phyloP scores from a whole-genome alignment of 2,113 vertebrate species.

The Origma solitaria region DNA sequence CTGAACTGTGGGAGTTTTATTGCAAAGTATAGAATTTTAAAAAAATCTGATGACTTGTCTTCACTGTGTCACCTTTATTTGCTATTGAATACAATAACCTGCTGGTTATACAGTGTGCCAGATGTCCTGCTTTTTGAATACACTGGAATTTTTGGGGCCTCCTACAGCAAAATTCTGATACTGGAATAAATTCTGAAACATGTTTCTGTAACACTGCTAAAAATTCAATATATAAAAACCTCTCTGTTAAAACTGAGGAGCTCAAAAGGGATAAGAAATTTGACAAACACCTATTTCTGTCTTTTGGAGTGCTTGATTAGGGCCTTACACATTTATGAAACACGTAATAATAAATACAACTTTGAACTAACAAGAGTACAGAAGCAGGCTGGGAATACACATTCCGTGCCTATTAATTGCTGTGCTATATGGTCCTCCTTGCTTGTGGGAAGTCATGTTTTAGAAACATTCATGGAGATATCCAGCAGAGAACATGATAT shows the following conservation, averaged over 20 bases:
- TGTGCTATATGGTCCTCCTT: background rate
- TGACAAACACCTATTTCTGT: background rate
- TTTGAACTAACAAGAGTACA: background rate
- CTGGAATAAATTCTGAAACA: background rate
- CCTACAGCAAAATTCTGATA: background rate
- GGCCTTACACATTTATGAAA: background rate
- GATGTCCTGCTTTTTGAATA: background rate
- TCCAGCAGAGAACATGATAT: slow-evolving; percentile 11
- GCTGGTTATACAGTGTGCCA: background rate
- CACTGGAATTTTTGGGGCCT: background rate
- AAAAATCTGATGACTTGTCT: background rate
- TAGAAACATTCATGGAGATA: background rate
- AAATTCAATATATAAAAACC: background rate
- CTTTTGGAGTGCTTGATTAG: background rate
- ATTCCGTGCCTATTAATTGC: background rate
- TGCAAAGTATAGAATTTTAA: background rate
- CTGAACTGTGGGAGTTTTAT: background rate
- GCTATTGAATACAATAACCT: too few relatives aligned
- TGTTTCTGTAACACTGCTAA: background rate
- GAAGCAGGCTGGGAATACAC: background rate
- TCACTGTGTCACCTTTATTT: background rate
- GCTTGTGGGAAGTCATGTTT: slow-evolving; percentile 26
- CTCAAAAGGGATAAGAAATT: background rate
- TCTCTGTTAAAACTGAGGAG: background rate
- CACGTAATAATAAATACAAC: background rate